Percentiles rank a stretch among this genome's conserved stretches.
phyloP scores from a whole-genome alignment of 37 sponge, comb jelly and placozoan species.

The Ephydatia muelleri region DNA sequence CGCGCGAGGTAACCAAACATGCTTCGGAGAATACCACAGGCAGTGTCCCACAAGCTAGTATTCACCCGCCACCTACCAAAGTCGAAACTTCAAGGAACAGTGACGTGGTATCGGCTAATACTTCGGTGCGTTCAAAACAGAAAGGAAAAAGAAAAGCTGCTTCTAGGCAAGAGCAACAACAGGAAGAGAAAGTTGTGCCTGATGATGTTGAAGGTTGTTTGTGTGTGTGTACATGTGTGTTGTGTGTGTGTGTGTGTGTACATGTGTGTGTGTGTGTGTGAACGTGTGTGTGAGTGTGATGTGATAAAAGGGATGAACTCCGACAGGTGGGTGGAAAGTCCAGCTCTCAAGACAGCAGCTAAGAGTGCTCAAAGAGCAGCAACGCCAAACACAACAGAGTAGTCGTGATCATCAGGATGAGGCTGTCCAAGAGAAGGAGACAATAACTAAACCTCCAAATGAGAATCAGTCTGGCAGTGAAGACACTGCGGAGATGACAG shows the following conservation, averaged over 20 bases:
- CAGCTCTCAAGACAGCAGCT: conserved; percentile 52
- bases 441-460: neutral
- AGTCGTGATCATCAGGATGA: neutral
- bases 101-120: neutral
- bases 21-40: neutral
- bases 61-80: neutral
- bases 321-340: conserved; percentile 48
- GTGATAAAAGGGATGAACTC: neutral
- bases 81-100: neutral
- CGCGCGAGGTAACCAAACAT: neutral
- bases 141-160: neutral
- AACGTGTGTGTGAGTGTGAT: neutral
- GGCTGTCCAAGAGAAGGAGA: neutral
- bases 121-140: neutral
- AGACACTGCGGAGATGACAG: neutral
- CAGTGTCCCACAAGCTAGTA: neutral
- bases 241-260: no score
- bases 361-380: conserved; percentile 7
- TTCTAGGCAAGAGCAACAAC: neutral
- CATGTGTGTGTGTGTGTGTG: neutral
- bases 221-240: neutral
- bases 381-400: neutral
- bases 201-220: neutral
- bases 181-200: neutral
- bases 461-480: neutral